Conservation (phyloP, 1,140 invertebrate genomes). For the Tetramorium parvispinum region DNA sequence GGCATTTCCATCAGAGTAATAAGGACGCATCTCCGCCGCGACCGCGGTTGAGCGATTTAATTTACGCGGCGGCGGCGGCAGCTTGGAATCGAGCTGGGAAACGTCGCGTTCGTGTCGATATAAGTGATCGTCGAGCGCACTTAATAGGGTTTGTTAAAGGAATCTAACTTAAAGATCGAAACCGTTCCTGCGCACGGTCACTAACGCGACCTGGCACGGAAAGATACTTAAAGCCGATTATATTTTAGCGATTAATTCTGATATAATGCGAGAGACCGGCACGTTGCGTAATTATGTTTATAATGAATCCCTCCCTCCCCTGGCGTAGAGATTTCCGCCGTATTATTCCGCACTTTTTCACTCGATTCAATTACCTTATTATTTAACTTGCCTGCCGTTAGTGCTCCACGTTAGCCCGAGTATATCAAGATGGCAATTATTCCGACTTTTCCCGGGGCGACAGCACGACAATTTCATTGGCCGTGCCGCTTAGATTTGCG, state of each 20-base stretch:
- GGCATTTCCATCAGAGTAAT: not conserved
- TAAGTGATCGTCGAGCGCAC: not conserved
- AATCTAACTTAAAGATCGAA: not conserved
- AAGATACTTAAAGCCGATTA: constrained; percentile 26
- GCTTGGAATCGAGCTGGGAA: not conserved
- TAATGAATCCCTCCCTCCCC: not conserved
- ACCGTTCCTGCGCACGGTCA: not conserved
- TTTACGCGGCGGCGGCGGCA: not conserved
- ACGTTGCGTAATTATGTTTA: not conserved
- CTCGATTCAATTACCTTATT: not conserved
- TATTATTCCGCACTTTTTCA: not conserved
- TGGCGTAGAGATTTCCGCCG: too few species aligned
- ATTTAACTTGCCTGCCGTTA: not conserved
- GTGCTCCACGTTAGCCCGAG: constrained; percentile 1
- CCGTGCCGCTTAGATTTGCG: constrained; percentile 16
- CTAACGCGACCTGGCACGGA: not conserved
- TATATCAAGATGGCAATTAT: constrained; percentile 37
- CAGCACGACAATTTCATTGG: not conserved
- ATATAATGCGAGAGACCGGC: not conserved
- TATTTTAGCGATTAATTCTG: not conserved
- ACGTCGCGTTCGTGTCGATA: not conserved
- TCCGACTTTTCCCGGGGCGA: not conserved
- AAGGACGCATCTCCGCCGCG: constrained; percentile 1
- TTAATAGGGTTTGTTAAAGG: not conserved
- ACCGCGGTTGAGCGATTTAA: constrained; percentile 9